Evolutionary conservation across 2,888 invertebrate genomes (phyloP), one percentile per base, ranked within the genome.

Genomic region (Toxonevra muliebris): DNA sequence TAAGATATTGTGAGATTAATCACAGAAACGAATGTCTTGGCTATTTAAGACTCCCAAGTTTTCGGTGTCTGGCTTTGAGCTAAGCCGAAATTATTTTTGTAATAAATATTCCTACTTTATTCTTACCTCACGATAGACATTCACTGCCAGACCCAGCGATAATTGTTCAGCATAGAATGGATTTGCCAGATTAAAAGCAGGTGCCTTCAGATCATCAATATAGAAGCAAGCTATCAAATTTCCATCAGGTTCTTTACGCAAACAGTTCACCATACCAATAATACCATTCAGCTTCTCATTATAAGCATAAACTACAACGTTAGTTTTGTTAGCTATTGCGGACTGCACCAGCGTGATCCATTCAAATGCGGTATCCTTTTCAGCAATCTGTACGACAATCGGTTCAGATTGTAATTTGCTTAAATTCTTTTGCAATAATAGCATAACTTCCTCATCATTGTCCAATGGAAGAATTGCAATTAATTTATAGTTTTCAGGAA

Each of bases 211-310:
- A 74, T 91, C 91, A 70, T 90, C 82, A 65, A 93, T 89, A 48
- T 92, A 87, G 9, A 93, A 82, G 65, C 90, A 90, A 62, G 87
- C 87, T 1, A 90, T 86, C 1, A 88, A 81, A 73, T 89, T 88
- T 58, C 93, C 92, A 73, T 92, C 92, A 0, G 92, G 90, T 79
- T 97, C 96, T 76, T 88, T 91, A 68, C 92, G 88, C 41, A 98
- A 82, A 82, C 97, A 97, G 76, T 96, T 96, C 0, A 94, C 90
- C 64, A 97, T 85, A n/a, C 98, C 98, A 20, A 96, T 82, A 0
- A 97, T 87, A 13, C 98, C 98, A 80, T 89, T 93, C 9, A 90
- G 86, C 2, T 87, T 87, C 65, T 92, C 90, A 72, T 90, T 88
- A 81, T 91, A 89, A 1, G 90, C 87, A 17, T 93, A 89, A 0